Evolutionary conservation across 2,797 vertebrate species (phyloP).

Genomic region (Enteromius thamalakanensis): DNA sequence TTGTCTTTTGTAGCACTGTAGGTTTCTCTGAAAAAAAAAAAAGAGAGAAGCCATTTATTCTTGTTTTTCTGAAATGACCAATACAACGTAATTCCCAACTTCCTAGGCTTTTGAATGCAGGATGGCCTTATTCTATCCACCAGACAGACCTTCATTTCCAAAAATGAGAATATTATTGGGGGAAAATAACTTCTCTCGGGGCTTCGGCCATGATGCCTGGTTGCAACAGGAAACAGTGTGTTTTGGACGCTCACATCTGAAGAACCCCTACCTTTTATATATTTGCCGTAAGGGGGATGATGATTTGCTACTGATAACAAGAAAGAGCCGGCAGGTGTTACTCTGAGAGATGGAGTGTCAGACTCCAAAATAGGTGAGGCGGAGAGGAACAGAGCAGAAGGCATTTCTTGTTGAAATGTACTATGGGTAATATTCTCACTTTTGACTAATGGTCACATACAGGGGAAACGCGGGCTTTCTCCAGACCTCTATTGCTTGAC

Average conservation of each 20-base stretch:
- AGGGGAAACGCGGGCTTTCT: slow-evolving; percentile 40
- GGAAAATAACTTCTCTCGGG: slow-evolving; percentile 25
- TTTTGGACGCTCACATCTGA: slow-evolving; percentile 41
- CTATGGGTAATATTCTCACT: slow-evolving; percentile 49
- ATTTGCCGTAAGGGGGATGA: slow-evolving; percentile 28
- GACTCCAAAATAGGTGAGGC: slow-evolving; percentile 33
- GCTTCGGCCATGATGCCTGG: not conserved
- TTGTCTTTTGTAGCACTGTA: not conserved
- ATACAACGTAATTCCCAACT: not conserved
- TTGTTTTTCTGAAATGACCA: not conserved
- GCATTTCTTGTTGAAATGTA: slow-evolving; percentile 45
- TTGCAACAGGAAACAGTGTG: slow-evolving; percentile 8
- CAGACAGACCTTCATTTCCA: not conserved
- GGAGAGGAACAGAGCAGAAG: slow-evolving; percentile 41
- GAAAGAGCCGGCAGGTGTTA: slow-evolving; percentile 47
- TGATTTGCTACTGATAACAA: slow-evolving; percentile 58
- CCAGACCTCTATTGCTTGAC: slow-evolving; percentile 41
- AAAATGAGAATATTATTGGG: slow-evolving; percentile 24
- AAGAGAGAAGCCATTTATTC: not conserved
- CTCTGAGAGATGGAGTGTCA: slow-evolving; percentile 44
- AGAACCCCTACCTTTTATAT: slow-evolving; percentile 35
- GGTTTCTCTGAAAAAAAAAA: not conserved
- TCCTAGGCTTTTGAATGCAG: not conserved
- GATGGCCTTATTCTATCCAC: not conserved
- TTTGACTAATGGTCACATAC: slow-evolving; percentile 50